phyloP scores from a whole-genome alignment of 2,113 vertebrate genomes.

The Vombatus ursinus region DNA sequence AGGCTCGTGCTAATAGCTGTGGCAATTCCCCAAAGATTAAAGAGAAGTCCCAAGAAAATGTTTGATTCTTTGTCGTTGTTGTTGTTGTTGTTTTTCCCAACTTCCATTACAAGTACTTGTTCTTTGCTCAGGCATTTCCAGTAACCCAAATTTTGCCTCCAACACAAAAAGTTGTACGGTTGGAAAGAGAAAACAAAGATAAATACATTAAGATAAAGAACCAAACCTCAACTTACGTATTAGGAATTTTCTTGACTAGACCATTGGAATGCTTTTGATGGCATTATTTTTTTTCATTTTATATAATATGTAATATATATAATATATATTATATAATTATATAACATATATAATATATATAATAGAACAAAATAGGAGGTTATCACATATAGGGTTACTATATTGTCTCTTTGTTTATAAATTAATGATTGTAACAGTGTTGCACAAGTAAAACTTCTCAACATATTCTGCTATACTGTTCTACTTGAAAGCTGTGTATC shows the following conservation, averaged over 20 bases:
- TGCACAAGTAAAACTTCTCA: background rate
- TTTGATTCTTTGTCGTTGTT: background rate
- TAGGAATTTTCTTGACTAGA: background rate
- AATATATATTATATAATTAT: too few relatives aligned
- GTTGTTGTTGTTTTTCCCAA: background rate
- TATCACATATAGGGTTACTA: background rate
- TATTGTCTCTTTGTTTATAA: background rate
- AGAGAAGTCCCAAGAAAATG: background rate
- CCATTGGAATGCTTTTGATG: background rate
- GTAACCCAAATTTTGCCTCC: background rate
- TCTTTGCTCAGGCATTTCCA: background rate
- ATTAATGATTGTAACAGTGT: background rate
- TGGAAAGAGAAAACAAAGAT: background rate
- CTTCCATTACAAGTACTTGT: background rate
- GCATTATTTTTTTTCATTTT: background rate
- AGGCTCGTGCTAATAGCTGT: background rate
- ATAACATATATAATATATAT: background rate
- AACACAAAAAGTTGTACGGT: background rate
- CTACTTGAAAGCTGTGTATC: background rate
- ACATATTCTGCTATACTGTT: background rate
- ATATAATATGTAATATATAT: background rate
- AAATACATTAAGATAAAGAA: background rate
- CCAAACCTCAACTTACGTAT: background rate
- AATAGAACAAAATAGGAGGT: background rate
- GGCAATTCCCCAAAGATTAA: background rate